Conservation (phyloP, 2,797 vertebrate genomes). For the Peromyscus eremicus region DNA sequence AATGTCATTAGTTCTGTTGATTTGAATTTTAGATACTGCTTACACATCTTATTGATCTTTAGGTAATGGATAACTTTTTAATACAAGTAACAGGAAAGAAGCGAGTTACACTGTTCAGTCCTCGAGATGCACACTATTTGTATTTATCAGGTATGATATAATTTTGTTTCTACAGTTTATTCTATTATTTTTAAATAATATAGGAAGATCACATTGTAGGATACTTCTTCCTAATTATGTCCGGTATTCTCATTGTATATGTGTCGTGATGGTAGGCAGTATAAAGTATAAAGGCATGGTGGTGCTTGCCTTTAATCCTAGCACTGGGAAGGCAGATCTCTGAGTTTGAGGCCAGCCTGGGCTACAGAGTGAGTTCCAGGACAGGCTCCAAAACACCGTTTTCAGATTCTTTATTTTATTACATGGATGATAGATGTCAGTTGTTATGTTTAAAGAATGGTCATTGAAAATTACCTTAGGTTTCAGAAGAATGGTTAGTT, state of each 20-base stretch:
- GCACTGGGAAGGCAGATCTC: background rate
- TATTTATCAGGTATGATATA: conserved; percentile 93
- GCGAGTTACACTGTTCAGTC: conserved; percentile 94
- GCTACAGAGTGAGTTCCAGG: background rate
- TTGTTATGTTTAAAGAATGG: conserved; percentile 47
- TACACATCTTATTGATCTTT: conserved; percentile 61
- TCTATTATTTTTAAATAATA: conserved; percentile 51
- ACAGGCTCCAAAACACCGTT: background rate
- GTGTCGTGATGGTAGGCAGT: background rate
- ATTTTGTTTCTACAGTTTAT: conserved; percentile 50
- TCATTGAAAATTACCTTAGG: conserved; percentile 55
- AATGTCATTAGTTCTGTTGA: conserved; percentile 27
- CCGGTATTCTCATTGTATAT: conserved; percentile 44
- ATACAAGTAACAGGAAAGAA: conserved; percentile 97
- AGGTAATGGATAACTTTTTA: conserved; percentile 99
- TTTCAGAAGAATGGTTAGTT: conserved; percentile 58
- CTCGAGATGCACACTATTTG: conserved; percentile 94
- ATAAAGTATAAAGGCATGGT: conserved; percentile 4
- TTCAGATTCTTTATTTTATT: conserved; percentile 50
- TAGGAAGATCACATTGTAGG: conserved; percentile 25
- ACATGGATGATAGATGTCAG: background rate
- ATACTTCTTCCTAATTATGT: conserved; percentile 45
- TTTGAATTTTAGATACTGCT: conserved; percentile 62
- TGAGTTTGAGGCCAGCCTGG: background rate
- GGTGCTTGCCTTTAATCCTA: background rate